These are phyloP conservation scores for Erebia palarica DNA, from an alignment of 2,888 invertebrate genomes.

Conservation along the genomic window DNA sequence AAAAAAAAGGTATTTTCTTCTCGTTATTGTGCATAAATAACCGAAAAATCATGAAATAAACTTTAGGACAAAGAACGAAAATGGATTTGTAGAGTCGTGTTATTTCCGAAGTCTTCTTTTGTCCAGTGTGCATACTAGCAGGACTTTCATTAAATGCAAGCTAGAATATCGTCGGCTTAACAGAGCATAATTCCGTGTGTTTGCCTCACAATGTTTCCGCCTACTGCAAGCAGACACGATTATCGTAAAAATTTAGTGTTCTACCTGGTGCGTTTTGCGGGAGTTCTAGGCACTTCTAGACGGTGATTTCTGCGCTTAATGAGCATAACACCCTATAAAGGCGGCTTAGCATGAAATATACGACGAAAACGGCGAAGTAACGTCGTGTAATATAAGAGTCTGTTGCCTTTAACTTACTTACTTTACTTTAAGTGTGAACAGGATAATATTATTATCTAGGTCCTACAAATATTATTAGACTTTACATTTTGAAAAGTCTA, in stretches of 20 bases:
- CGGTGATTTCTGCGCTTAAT: constrained; percentile 51
- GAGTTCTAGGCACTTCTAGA: constrained; percentile 44
- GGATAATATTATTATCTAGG: too few species aligned
- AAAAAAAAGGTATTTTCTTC: too few species aligned
- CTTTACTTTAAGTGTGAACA: not conserved
- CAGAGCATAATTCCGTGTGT: constrained; percentile 50
- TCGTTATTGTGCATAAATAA: too few species aligned
- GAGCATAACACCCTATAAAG: constrained; percentile 45
- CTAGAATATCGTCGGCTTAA: constrained; percentile 53
- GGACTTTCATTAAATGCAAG: constrained; percentile 55
- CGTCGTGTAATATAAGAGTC: constrained; percentile 23
- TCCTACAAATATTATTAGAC: too few species aligned
- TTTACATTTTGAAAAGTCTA: too few species aligned
- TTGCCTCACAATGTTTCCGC: constrained; percentile 57
- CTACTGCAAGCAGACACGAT: constrained; percentile 62
- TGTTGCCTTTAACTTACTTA: not conserved
- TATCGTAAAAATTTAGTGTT: constrained; percentile 69
- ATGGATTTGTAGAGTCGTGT: too few species aligned
- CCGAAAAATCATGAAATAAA: too few species aligned
- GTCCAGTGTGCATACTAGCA: constrained; percentile 27
- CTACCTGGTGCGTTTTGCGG: constrained; percentile 51
- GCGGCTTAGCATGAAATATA: constrained; percentile 31
- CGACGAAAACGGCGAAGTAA: constrained; percentile 24
- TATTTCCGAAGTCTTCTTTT: not conserved
- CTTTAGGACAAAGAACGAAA: too few species aligned